Base-by-base conservation (phyloP, 2,113 vertebrate species). In the Dendrocopos noguchii region DNA sequence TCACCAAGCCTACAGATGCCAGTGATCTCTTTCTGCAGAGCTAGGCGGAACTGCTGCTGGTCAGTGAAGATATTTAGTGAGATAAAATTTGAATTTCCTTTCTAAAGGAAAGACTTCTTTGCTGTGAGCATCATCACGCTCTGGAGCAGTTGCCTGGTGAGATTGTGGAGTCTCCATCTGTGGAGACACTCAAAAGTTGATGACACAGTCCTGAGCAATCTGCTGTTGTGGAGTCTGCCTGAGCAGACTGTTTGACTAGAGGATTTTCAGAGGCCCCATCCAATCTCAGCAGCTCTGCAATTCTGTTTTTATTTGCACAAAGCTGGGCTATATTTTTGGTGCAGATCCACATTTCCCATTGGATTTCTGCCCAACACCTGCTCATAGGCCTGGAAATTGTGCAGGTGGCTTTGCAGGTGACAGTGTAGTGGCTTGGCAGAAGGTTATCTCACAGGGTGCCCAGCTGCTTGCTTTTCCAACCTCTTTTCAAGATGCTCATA, bases 381-480 rank as follows among this genome's bases (percentile, higher is more conserved):
- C 71, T 91, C n/a, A 42, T 33, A 83, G 56, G 61, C 34, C 52
- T 90, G 84, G 39, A 80, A 91, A n/a, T 7, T 17, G 16, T 20
- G 56, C 79, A 91, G 55, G 71, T 91, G 84, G 63, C n/a, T 66
- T 95, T 91, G 72, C 61, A 92, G 66, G 79, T 81, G 71, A 77
- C 46, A 53, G 28, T 42, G 61, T 53, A 74, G 68, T 75, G 57
- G 25, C 44, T 84, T 86, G 57, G 28, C 66, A 91, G 82, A 27
- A 83, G 27, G 46, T 91, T 64, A 36, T 79, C 68, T 74, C 56
- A 46, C 19, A 31, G 44, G 25, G 22, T 47, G 12, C 22, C 22
- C 80, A 88, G 61, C 56, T 95, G 71, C 91, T 87, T 67, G 72
- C 27, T 92, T 24, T 17, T 67, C 60, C 67, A 50, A 2, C 3